phyloP scores from a whole-genome alignment of 2,888 invertebrate species.

The Leptarthrus brevirostris region DNA sequence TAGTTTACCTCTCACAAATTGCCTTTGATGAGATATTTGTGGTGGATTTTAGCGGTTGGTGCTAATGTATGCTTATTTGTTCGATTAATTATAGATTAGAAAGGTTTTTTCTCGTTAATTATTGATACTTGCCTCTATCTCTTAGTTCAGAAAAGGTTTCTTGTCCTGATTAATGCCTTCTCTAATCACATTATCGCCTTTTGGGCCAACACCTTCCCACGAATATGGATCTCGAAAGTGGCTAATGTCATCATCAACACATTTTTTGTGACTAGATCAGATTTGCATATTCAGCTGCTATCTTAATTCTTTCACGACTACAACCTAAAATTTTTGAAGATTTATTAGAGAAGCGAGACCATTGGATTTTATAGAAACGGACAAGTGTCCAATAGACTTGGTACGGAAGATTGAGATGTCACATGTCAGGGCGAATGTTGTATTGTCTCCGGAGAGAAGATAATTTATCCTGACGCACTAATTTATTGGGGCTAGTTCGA shows the following conservation, averaged over 20 bases:
- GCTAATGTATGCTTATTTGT: not conserved
- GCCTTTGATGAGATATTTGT: not conserved
- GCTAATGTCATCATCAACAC: constrained; percentile 23
- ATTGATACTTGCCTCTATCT: not conserved
- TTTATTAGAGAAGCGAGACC: constrained; percentile 23
- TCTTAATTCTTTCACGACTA: constrained; percentile 13
- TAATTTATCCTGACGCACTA: not conserved
- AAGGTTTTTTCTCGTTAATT: not conserved
- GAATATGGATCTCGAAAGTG: not conserved
- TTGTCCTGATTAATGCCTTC: constrained; percentile 39
- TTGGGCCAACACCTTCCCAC: constrained; percentile 44
- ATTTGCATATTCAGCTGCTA: constrained; percentile 34
- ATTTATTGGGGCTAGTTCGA: constrained; percentile 32
- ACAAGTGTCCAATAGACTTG: not conserved
- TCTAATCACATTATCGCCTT: constrained; percentile 24
- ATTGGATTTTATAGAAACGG: constrained; percentile 4
- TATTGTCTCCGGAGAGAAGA: not conserved
- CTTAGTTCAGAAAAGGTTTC: not conserved
- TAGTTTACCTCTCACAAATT: not conserved
- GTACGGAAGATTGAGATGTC: constrained; percentile 40
- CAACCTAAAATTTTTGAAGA: constrained; percentile 20
- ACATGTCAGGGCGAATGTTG: constrained; percentile 16
- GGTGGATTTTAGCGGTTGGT: not conserved
- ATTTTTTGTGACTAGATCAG: not conserved
- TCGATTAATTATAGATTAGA: constrained; percentile 4